A percentile compares a stretch with the other conserved stretches of the same genome.
These are phyloP conservation scores for Thereva unica DNA, from an alignment of 2,888 invertebrate species.

Conservation along the genomic window DNA sequence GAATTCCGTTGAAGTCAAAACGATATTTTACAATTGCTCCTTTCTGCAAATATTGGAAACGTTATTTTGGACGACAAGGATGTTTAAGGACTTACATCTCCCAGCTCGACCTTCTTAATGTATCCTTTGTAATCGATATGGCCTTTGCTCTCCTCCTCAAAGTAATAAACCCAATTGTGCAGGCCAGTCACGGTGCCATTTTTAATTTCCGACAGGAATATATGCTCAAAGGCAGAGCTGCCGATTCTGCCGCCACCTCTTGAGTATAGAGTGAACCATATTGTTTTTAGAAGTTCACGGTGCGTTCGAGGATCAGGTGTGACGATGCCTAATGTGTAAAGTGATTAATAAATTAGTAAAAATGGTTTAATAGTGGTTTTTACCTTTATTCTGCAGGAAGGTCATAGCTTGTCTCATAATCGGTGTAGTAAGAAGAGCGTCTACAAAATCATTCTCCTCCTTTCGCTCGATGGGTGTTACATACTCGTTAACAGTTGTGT, in stretches of 20 bases:
- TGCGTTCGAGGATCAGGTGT: conserved; percentile 70
- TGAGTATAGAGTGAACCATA: conserved; percentile 84
- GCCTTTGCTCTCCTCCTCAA: conserved; percentile 72
- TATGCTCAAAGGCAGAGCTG: conserved; percentile 91
- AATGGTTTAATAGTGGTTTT: not conserved
- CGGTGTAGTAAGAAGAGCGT: conserved; percentile 74
- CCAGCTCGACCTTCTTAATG: conserved; percentile 70
- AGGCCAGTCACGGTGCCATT: conserved; percentile 78
- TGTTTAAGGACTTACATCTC: conserved; percentile 65
- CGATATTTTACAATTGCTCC: conserved; percentile 74
- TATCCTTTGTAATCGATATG: conserved; percentile 80
- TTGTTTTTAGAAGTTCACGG: conserved; percentile 70
- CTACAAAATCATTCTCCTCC: conserved; percentile 80
- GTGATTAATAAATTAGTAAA: not conserved
- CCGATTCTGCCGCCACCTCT: conserved; percentile 77
- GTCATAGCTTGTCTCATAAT: conserved; percentile 70
- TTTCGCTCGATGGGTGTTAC: conserved; percentile 73
- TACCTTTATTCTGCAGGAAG: conserved; percentile 64
- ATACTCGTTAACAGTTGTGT: conserved; percentile 73
- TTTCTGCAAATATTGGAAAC: conserved; percentile 63
- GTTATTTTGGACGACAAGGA: not conserved
- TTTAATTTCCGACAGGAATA: conserved; percentile 86
- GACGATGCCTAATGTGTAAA: conserved; percentile 60
- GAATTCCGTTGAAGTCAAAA: conserved; percentile 69
- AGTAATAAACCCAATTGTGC: conserved; percentile 90